phyloP scores from a whole-genome alignment of 2,888 invertebrate species.

The Antheraea assamensis region DNA sequence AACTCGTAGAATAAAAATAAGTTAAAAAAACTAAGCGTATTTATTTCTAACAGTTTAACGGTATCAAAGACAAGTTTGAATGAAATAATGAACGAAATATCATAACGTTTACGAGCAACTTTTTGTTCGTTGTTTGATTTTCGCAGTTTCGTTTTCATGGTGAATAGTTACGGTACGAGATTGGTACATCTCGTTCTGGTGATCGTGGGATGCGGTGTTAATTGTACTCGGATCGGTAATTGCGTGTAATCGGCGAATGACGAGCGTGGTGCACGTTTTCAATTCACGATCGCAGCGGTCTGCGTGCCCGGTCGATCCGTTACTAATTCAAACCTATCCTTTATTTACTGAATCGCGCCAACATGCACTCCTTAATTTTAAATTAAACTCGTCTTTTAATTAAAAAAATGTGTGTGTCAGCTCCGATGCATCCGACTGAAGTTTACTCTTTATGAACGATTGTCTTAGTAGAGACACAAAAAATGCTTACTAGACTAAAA shows the following conservation, averaged over 20 bases:
- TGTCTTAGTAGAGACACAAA: too few relatives aligned
- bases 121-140: conserved; percentile 9
- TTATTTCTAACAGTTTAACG: too few relatives aligned
- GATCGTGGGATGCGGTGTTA: conserved; percentile 20
- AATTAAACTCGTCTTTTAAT: background rate
- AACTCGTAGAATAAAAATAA: background rate
- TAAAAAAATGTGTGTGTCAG: too few relatives aligned
- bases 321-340: conserved; percentile 23
- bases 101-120: background rate
- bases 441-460: too few relatives aligned
- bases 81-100: background rate
- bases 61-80: background rate
- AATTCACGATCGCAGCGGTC: conserved; percentile 39
- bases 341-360: conserved; percentile 11
- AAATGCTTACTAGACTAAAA: too few relatives aligned
- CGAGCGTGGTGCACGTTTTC: conserved; percentile 64
- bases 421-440: too few relatives aligned
- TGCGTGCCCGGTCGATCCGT: conserved; percentile 21
- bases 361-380: background rate
- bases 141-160: conserved; percentile 14
- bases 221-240: conserved; percentile 39
- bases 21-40: background rate
- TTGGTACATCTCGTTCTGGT: conserved; percentile 16
- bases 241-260: conserved; percentile 57
- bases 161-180: conserved; percentile 12